A percentile compares a stretch with the other conserved stretches of the same genome.
Conservation (phyloP, 1,140 invertebrate genomes). For the Pogonus chalceus region DNA sequence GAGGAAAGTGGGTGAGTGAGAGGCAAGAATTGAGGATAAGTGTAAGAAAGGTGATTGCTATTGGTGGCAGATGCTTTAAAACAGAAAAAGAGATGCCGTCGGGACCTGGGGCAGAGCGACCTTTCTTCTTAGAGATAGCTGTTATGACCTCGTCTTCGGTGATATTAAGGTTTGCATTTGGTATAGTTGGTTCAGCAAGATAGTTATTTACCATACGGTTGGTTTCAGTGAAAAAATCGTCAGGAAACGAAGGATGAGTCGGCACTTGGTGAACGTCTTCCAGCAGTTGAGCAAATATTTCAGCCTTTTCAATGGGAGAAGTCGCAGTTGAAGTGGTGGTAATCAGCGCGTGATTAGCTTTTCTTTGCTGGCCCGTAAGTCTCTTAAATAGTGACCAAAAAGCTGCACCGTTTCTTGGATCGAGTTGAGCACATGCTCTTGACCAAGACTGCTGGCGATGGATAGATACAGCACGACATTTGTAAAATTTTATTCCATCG, state of each 20-base stretch:
- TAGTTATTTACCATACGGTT: too few species aligned
- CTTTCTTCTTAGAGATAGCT: neutral
- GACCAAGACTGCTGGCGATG: neutral
- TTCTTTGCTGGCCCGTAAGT: neutral
- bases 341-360: neutral
- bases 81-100: too few species aligned
- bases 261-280: neutral
- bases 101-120: neutral
- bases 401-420: neutral
- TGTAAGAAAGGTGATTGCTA: neutral
- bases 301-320: neutral
- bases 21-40: neutral
- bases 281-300: neutral
- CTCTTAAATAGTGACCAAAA: neutral
- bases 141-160: neutral
- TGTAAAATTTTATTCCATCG: too few species aligned
- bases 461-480: too few species aligned
- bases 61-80: too few species aligned
- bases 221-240: too few species aligned
- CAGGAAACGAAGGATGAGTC: neutral
- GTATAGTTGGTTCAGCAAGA: too few species aligned
- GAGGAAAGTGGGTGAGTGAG: neutral
- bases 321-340: neutral
- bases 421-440: neutral
- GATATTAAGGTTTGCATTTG: too few species aligned